These are phyloP conservation scores for Orchesellides sinensis DNA, from an alignment of 2,888 invertebrate genomes.

Conservation along the genomic window DNA sequence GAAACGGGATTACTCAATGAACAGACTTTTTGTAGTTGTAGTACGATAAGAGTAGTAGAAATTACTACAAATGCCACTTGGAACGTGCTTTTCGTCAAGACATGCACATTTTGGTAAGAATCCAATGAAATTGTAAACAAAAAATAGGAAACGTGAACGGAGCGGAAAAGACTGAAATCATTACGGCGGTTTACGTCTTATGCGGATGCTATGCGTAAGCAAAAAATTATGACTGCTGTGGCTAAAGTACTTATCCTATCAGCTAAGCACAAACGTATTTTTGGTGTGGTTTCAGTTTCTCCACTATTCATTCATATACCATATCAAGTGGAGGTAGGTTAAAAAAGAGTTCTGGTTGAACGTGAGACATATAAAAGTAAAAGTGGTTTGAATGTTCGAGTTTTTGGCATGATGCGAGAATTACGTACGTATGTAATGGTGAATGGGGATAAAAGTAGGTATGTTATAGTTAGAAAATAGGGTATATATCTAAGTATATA, in stretches of 20 bases:
- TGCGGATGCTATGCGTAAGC: no score
- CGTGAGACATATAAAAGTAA: background rate
- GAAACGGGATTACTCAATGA: no score
- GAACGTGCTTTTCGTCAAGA: no score
- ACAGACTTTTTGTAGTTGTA: no score
- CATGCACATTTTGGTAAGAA: conserved; percentile 15
- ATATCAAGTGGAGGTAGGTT: background rate
- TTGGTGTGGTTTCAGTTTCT: no score
- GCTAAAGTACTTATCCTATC: no score
- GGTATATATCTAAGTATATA: no score
- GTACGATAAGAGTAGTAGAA: no score
- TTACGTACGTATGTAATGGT: background rate
- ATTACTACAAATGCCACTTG: no score
- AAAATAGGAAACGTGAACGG: background rate
- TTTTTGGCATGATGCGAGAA: background rate
- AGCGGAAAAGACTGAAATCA: background rate
- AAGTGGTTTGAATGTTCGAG: background rate
- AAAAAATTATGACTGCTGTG: no score
- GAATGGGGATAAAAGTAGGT: background rate
- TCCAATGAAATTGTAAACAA: conserved; percentile 33
- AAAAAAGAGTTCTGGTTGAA: background rate
- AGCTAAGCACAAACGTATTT: no score
- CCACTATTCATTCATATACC: background rate
- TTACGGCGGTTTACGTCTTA: no score
- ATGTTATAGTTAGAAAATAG: background rate